Evolutionary conservation across 1,140 invertebrate species (phyloP).

Genomic region (Aphelenchoides besseyi): DNA sequence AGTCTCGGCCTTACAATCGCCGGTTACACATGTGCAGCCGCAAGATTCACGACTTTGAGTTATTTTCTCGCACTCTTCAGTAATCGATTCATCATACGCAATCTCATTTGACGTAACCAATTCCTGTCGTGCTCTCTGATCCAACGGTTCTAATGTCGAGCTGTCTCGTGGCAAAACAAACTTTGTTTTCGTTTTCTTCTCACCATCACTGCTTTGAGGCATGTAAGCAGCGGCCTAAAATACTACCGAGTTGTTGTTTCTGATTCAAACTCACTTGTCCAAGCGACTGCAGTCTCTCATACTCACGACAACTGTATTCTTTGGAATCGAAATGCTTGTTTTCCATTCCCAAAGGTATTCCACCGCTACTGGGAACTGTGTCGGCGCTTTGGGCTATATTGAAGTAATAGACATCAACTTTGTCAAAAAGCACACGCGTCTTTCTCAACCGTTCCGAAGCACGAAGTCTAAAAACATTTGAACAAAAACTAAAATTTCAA

Average conservation of each 20-base stretch:
- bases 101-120: background rate
- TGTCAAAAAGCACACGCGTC: background rate
- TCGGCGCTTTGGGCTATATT: background rate
- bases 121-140: background rate
- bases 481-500: background rate
- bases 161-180: background rate
- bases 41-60: background rate
- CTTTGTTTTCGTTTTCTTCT: background rate
- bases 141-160: background rate
- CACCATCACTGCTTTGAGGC: background rate
- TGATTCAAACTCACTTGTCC: background rate
- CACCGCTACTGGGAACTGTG: background rate
- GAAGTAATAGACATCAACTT: background rate
- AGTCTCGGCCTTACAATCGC: background rate
- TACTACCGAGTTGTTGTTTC: background rate
- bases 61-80: background rate
- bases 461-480: background rate
- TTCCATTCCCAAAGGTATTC: conserved; percentile 12
- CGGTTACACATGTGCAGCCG: background rate
- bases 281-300: background rate
- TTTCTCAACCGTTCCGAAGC: background rate
- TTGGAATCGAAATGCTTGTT: background rate
- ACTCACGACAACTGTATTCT: background rate
- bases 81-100: background rate
- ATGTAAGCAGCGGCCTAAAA: background rate